Evolutionary conservation across 2,113 vertebrate genomes (phyloP).

Genomic region (Salvelinus sp.): DNA sequence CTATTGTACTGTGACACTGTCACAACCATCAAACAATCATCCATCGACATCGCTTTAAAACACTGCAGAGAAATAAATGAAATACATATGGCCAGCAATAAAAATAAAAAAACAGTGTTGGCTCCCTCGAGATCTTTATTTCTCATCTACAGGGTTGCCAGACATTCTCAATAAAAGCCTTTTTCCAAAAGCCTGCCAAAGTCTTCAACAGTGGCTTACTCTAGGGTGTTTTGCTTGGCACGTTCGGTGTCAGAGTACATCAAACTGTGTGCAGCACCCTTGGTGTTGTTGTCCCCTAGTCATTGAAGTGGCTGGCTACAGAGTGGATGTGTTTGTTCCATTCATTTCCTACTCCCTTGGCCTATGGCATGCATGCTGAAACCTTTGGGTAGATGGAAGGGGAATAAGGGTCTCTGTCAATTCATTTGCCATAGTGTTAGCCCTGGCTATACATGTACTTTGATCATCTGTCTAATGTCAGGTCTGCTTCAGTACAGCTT

Average conservation of each 20-base stretch:
- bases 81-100: background rate
- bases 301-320: conserved; percentile 17
- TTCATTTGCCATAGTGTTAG: background rate
- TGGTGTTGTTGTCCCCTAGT: conserved; percentile 4
- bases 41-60: background rate
- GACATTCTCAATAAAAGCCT: conserved; percentile 10
- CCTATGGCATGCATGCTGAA: background rate
- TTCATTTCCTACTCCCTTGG: background rate
- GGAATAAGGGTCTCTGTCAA: background rate
- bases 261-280: conserved; percentile 23
- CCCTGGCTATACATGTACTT: background rate
- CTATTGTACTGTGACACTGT: background rate
- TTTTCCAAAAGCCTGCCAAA: background rate
- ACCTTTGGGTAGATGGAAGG: background rate
- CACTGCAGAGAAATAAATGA: background rate
- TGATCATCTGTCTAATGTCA: conserved; percentile 6
- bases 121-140: background rate
- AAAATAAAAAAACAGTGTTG: background rate
- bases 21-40: background rate
- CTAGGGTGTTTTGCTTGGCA: conserved; percentile 10
- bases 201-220: conserved; percentile 22
- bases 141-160: background rate
- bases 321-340: conserved; percentile 4
- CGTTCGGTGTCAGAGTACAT: conserved; percentile 15
- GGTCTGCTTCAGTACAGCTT: conserved; percentile 43